A percentile compares a stretch with the other conserved stretches of the same genome.
These are phyloP conservation scores for Hippopotamyrus pictus DNA, from an alignment of 2,797 vertebrate species.

Conservation along the genomic window DNA sequence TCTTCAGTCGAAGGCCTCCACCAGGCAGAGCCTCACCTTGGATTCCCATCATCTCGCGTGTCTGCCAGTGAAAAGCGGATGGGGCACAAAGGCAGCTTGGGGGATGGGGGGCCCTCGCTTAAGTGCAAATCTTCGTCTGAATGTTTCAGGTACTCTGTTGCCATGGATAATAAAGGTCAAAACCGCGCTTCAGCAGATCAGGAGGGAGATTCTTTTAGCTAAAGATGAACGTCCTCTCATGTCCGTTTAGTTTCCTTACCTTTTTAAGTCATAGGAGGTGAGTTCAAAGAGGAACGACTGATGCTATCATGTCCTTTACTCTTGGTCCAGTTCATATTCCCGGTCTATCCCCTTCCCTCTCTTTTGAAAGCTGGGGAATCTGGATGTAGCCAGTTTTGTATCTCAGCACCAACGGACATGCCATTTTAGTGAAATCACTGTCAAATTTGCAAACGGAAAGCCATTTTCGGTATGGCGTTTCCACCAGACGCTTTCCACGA, in stretches of 20 bases:
- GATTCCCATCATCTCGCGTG: background rate
- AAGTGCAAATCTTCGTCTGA: background rate
- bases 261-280: constrained; percentile 33
- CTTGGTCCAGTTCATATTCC: constrained; percentile 7
- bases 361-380: background rate
- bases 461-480: background rate
- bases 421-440: background rate
- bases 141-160: background rate
- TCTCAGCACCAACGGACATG: background rate
- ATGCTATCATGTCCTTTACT: constrained; percentile 33
- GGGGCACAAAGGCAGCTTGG: too few species aligned
- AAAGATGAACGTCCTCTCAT: background rate
- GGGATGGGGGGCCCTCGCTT: background rate
- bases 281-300: constrained; percentile 32
- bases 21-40: background rate
- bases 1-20: background rate
- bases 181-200: background rate
- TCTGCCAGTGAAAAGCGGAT: background rate
- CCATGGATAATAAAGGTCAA: constrained; percentile 8
- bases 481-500: background rate
- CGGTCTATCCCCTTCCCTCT: constrained; percentile 16
- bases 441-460: constrained; percentile 25
- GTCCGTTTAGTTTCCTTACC: constrained; percentile 14
- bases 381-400: constrained; percentile 2
- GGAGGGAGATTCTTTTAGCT: background rate